Evolutionary conservation across 1,140 invertebrate species (phyloP), one percentile per base, ranked within the genome.

Genomic region (Macrobrachium nipponense): DNA sequence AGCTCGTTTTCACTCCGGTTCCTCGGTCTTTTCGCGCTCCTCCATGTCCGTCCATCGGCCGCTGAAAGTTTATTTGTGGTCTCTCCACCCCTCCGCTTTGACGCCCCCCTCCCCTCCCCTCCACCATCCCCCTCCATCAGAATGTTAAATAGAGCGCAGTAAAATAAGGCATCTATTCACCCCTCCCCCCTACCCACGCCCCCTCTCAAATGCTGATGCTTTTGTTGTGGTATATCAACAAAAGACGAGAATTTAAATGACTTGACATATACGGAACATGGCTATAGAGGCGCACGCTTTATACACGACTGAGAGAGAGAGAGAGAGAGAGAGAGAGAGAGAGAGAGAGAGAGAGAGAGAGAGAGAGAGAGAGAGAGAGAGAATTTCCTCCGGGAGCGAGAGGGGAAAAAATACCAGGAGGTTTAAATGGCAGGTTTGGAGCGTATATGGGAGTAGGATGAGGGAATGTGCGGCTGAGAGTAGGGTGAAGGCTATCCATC

Each of bases 261-360:
- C 73, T 76, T 76, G 7, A 20, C 73, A n/a, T 76, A 76, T 76
- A 59, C 36, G 73, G 73, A 51, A 36, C 27, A 36, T 36, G 27
- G 27, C 27, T 36, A 36, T 36, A 1, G 27, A 36, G 27, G 27
- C 27, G 5, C 51, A 51, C 51, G 51, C 8, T 51, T 51, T 51
- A 51, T 51, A 51, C 51, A 6, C 51, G 51, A 59, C 44, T 20
- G 8, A 43, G 2, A 51, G 23, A 51, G 68, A 43, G 8, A 15
- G 17, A 17, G 18, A 51, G 27, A 51, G 18, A 73, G 18, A 70
- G 43, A 27, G 20, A n/a, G 17, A 14, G 20, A 23, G 68, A 36
- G 14, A 36, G 68, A 70, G 68, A 23, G 68, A 36, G 68, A 20
- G 70, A 44, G 70, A 43, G 70, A 51, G 70, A 36, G 70, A 18